Conservation (phyloP, 2,113 vertebrate genomes). For the Herpailurus yagouaroundi region DNA sequence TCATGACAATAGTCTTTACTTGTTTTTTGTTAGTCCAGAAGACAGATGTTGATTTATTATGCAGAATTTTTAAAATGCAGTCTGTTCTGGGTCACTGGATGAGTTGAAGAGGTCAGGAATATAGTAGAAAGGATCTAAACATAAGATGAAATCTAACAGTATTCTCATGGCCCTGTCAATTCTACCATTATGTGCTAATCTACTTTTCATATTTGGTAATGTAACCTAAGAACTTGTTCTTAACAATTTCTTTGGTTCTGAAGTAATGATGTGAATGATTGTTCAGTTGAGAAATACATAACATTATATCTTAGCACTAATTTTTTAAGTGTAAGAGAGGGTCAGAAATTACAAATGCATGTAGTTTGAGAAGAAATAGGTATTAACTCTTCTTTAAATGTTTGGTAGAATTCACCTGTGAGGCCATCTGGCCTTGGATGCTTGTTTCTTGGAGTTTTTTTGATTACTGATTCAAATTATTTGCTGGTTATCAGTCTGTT, state of each 20-base stretch:
- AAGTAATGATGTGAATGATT: background rate
- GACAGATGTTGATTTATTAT: background rate
- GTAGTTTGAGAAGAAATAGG: background rate
- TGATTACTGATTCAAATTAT: background rate
- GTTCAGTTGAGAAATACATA: background rate
- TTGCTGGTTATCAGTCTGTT: background rate
- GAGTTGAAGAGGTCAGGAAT: background rate
- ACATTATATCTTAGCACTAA: background rate
- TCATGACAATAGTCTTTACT: background rate
- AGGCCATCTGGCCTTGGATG: background rate
- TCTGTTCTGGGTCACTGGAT: background rate
- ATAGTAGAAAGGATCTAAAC: background rate
- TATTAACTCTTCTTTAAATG: background rate
- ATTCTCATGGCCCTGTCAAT: background rate
- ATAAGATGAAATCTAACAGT: background rate
- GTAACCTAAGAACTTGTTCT: background rate
- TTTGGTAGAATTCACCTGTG: background rate
- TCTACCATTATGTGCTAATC: background rate
- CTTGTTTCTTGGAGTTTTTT: background rate
- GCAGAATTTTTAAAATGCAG: background rate
- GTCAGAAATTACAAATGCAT: slow-evolving; percentile 19
- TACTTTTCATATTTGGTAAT: slow-evolving; percentile 3
- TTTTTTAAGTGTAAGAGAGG: background rate
- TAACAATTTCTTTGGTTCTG: slow-evolving; percentile 12
- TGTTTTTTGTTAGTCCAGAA: background rate